Evolutionary conservation across 2,797 vertebrate species (phyloP), one percentile per base, ranked within the genome.

Genomic region (Oreonectes daqikongensis): DNA sequence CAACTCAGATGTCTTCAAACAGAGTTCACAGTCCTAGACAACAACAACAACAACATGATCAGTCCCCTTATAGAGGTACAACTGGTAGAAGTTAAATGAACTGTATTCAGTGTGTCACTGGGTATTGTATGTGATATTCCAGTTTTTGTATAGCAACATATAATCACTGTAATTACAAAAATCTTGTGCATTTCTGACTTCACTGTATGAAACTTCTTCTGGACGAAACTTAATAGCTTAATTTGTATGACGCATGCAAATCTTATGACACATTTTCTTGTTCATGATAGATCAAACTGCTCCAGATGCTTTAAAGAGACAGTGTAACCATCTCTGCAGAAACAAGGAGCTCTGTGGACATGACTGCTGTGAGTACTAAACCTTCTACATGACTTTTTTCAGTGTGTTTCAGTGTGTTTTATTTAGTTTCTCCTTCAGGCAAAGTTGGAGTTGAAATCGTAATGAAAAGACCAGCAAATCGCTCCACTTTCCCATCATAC

Each of bases 261-360:
- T n/a, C n/a, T n/a, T n/a, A n/a, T 64, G 17, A 38, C 40, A 65
- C 4, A 42, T 64, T 3, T 4, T 53, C 68, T 17, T 44, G 4
- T 50, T 57, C 65, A 73, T 78, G 42, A 0, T 46, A 59, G 69
- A 35, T 71, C 50, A 50, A 59, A 52, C 59, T 15, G 12, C 72
- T 71, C 64, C 70, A 79, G 80, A 85, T 78, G 20, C 69, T 22
- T 89, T 87, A 68, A 97, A 92, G 84, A 93, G 96, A 89, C 90
- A 90, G 74, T 99, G 97, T 85, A 95, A 95, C 90, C 97, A 99
- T 86, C 93, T 94, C 77, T 99, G 97, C 90, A 98, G 94, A 92
- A 98, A 95, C 85, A 99, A 99, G 88, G 92, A 94, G 50, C 74
- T 86, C 7, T 99, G 97, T 92, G 95, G 93, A 64, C 96, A 99